phyloP scores from a whole-genome alignment of 2,888 invertebrate species.

The Diachrysia chrysitis region DNA sequence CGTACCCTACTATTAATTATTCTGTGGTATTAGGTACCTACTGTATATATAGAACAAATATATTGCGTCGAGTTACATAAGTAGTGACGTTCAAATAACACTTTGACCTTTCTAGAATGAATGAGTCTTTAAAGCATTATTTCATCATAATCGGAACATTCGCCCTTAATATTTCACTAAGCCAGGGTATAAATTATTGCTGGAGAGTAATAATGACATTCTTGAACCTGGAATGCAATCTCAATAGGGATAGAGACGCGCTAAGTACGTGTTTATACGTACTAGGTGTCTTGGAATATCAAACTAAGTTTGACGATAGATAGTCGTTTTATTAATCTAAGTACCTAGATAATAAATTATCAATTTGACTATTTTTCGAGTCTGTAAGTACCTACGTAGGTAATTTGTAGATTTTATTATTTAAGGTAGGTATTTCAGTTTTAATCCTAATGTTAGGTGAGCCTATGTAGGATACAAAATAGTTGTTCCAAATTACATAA shows the following conservation, averaged over 20 bases:
- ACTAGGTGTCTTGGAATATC: not conserved
- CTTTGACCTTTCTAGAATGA: conserved; percentile 33
- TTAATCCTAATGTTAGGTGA: too few relatives aligned
- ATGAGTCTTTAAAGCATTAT: not conserved
- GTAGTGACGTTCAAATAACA: conserved; percentile 9
- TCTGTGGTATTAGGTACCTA: not conserved
- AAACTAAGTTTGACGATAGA: conserved; percentile 5
- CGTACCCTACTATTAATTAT: too few relatives aligned
- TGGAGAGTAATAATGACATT: conserved; percentile 51
- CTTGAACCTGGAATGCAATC: conserved; percentile 46
- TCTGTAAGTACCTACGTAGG: too few relatives aligned
- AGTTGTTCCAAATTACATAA: too few relatives aligned
- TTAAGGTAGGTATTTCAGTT: too few relatives aligned
- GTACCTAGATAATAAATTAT: too few relatives aligned
- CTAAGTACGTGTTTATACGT: not conserved
- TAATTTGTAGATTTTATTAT: too few relatives aligned
- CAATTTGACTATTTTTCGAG: too few relatives aligned
- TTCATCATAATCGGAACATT: conserved; percentile 6
- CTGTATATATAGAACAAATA: too few relatives aligned
- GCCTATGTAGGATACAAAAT: too few relatives aligned
- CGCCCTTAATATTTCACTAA: conserved; percentile 32
- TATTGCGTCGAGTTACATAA: not conserved
- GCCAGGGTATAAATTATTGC: conserved; percentile 13
- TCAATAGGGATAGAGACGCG: conserved; percentile 22
- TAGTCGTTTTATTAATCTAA: too few relatives aligned